Conservation (phyloP, 2,888 invertebrate genomes). For the Galeruca laticollis region DNA sequence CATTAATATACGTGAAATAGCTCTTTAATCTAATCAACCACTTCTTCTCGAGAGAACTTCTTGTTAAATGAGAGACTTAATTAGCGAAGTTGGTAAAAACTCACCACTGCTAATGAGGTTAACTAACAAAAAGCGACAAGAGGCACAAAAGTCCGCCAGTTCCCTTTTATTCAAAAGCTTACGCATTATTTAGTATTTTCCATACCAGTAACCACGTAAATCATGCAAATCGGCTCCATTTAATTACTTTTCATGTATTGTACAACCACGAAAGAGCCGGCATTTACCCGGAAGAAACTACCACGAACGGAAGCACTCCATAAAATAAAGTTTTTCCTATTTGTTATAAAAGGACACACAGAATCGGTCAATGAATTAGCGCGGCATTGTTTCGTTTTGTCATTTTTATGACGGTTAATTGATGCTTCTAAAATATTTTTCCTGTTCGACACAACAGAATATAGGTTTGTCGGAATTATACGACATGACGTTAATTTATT, state of each 20-base stretch:
- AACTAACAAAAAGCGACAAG: not conserved
- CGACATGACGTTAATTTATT: conserved; percentile 38
- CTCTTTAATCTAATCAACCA: too few relatives aligned
- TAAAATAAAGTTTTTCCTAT: conserved; percentile 53
- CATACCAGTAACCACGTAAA: conserved; percentile 64
- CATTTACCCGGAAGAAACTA: conserved; percentile 35
- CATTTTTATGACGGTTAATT: conserved; percentile 45
- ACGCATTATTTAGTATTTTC: conserved; percentile 57
- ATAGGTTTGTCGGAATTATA: conserved; percentile 45
- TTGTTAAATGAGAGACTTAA: too few relatives aligned
- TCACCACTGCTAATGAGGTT: not conserved
- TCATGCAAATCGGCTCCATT: conserved; percentile 64
- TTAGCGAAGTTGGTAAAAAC: too few relatives aligned
- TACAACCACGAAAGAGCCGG: conserved; percentile 37
- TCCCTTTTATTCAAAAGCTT: conserved; percentile 7
- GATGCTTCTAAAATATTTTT: conserved; percentile 48
- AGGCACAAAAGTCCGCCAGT: not conserved
- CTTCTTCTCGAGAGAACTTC: too few relatives aligned
- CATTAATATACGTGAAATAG: too few relatives aligned
- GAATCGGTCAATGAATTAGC: conserved; percentile 6
- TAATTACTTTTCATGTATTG: conserved; percentile 61
- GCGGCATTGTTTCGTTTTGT: conserved; percentile 38
- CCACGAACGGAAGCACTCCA: conserved; percentile 48
- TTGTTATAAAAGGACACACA: conserved; percentile 12
- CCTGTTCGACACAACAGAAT: conserved; percentile 44